Conservation (phyloP, 2,888 invertebrate species). For the Trissolcus japonicus region DNA sequence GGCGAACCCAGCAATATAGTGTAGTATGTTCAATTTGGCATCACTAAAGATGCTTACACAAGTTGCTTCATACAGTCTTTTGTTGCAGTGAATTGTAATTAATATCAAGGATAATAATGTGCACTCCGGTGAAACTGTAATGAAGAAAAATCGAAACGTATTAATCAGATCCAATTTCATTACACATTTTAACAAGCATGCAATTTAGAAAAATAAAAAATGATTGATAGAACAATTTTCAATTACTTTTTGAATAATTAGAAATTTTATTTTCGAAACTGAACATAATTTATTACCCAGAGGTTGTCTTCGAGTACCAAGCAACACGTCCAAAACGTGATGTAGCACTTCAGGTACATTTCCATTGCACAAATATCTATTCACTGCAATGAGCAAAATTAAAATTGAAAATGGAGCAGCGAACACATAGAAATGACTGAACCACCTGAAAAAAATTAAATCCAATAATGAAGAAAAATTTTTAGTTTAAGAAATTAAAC, state of each 20-base stretch:
- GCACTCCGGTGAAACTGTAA: conserved; percentile 80
- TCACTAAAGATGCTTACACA: conserved; percentile 88
- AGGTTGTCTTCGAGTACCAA: conserved; percentile 71
- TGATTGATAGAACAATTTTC: not conserved
- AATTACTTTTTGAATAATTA: not conserved
- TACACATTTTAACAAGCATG: too few relatives aligned
- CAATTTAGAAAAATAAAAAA: conserved; percentile 3
- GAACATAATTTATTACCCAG: conserved; percentile 74
- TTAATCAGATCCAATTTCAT: too few relatives aligned
- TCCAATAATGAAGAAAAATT: not conserved
- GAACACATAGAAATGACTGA: conserved; percentile 87
- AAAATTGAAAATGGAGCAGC: conserved; percentile 80
- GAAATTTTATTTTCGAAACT: conserved; percentile 6
- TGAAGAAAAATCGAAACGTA: not conserved
- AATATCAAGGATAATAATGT: conserved; percentile 81
- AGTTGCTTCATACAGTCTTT: conserved; percentile 89
- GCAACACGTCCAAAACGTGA: conserved; percentile 76
- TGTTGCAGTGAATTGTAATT: conserved; percentile 82
- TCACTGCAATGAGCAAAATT: conserved; percentile 77
- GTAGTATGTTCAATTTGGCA: conserved; percentile 86
- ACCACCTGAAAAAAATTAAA: conserved; percentile 78
- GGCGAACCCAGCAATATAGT: conserved; percentile 85
- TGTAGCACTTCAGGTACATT: conserved; percentile 77
- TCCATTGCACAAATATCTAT: conserved; percentile 77
- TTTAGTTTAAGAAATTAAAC: not conserved